Evolutionary conservation across 2,113 vertebrate species (phyloP).

Genomic region (Patagioenas fasciata): DNA sequence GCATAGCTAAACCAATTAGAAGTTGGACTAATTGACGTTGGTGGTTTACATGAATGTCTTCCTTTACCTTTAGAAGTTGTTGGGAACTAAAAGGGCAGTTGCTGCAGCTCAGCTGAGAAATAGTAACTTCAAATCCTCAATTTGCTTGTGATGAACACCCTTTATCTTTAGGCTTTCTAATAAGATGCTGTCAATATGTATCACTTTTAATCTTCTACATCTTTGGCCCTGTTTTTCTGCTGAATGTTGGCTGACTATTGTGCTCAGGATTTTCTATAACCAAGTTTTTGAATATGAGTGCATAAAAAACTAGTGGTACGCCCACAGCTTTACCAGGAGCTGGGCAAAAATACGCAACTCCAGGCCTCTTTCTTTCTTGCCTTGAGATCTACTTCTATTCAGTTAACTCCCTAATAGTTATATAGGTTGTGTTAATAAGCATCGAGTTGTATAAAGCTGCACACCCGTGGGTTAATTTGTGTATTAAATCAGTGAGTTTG

Average conservation of each 20-base stretch:
- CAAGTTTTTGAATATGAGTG: neutral
- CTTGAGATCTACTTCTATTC: neutral
- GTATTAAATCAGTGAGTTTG: constrained; percentile 3
- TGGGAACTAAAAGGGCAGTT: neutral
- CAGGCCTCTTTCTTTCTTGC: neutral
- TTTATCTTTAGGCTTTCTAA: constrained; percentile 3
- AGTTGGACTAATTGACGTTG: neutral
- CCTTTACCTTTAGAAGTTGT: neutral
- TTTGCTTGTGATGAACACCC: neutral
- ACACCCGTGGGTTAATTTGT: neutral
- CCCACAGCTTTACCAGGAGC: neutral
- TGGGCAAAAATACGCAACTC: neutral
- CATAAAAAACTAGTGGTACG: neutral
- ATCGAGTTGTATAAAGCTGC: neutral
- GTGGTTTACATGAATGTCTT: neutral
- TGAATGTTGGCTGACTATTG: neutral
- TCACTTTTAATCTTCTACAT: neutral
- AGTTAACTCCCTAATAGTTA: neutral
- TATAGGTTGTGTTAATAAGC: neutral
- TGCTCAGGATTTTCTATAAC: neutral
- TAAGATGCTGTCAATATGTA: neutral
- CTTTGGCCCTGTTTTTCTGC: neutral
- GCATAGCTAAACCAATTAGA: neutral
- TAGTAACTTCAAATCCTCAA: neutral
- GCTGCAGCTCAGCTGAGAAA: neutral